Evolutionary conservation across 2,797 vertebrate species (phyloP).

Genomic region (Poecilia wingei): DNA sequence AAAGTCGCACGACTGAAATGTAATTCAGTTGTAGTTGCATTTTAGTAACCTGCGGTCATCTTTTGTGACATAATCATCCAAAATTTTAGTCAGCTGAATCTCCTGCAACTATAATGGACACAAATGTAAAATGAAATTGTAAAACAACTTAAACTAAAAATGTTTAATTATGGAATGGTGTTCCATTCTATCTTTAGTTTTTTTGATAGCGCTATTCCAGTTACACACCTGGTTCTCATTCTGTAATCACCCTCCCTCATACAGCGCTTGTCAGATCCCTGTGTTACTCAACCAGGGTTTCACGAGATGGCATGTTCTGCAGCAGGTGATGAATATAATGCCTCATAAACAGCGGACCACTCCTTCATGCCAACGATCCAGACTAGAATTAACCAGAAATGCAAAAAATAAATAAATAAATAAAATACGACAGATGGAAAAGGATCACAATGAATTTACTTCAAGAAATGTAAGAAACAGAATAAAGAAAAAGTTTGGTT

Average conservation of each 20-base stretch:
- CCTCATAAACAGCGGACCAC: neutral
- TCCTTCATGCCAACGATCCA: neutral
- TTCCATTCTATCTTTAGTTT: neutral
- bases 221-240: neutral
- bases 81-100: neutral
- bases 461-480: neutral
- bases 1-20: neutral
- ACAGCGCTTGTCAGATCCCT: neutral
- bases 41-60: neutral
- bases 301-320: neutral
- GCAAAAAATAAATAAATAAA: neutral
- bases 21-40: neutral
- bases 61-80: neutral
- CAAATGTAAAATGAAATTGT: neutral
- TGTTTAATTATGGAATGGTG: neutral
- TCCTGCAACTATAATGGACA: neutral
- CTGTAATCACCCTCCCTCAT: neutral
- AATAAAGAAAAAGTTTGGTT: conserved; percentile 52
- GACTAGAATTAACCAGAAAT: neutral
- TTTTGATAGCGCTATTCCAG: neutral
- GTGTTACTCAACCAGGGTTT: neutral
- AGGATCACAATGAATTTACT: neutral
- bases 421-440: neutral
- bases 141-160: neutral
- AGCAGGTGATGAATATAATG: neutral